A percentile compares a stretch with the other conserved stretches of the same genome.
phyloP scores from a whole-genome alignment of 1,140 invertebrate species.

The Drosophila bifasciata region DNA sequence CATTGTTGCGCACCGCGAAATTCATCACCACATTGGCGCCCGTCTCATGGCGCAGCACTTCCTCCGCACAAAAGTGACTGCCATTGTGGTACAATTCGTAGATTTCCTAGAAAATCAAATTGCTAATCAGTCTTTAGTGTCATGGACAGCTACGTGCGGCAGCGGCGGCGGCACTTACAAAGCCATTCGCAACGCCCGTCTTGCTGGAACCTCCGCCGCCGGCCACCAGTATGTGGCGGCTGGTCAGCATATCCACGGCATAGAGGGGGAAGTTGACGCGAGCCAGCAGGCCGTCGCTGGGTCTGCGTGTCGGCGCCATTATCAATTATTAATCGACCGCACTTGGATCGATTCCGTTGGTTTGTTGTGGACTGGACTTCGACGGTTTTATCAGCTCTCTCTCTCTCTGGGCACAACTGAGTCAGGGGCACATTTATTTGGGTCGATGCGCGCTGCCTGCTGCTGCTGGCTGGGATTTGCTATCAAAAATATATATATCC shows the following conservation, averaged over 20 bases:
- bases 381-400: constrained; percentile 34
- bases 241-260: constrained; percentile 94
- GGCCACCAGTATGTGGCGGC: constrained; percentile 96
- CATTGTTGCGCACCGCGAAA: constrained; percentile 89
- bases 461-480: neutral
- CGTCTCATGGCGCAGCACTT: constrained; percentile 94
- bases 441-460: constrained; percentile 1
- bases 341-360: constrained; percentile 1
- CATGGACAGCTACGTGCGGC: constrained; percentile 11
- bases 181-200: constrained; percentile 97
- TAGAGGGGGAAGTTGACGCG: constrained; percentile 97
- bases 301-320: constrained; percentile 78
- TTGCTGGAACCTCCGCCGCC: constrained; percentile 97
- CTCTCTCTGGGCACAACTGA: constrained; percentile 12
- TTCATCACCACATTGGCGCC: constrained; percentile 96
- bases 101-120: constrained; percentile 89
- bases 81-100: constrained; percentile 95
- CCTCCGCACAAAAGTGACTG: constrained; percentile 91
- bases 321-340: constrained; percentile 64
- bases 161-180: constrained; percentile 87
- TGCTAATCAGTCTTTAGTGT: constrained; percentile 13
- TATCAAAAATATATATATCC: neutral
- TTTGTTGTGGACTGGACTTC: constrained; percentile 41
- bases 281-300: constrained; percentile 89
- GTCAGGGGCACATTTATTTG: constrained; percentile 18